Conservation (phyloP, 2,797 vertebrate genomes). For the Rhinophrynus dorsalis region DNA sequence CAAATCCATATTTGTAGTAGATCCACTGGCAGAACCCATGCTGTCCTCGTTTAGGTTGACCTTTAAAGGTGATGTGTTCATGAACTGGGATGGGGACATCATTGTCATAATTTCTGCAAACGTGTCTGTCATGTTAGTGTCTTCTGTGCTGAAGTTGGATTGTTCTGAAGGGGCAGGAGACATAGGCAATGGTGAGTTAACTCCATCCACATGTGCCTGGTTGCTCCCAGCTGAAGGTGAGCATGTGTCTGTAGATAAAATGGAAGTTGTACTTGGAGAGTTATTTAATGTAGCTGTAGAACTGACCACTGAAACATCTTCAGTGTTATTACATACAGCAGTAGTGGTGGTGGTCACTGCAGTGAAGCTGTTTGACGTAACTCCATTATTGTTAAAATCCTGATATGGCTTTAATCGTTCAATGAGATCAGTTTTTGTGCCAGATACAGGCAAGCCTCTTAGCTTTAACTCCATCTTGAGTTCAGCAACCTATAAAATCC, state of each 20-base stretch:
- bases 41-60: slow-evolving; percentile 62
- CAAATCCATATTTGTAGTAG: slow-evolving; percentile 61
- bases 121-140: slow-evolving; percentile 68
- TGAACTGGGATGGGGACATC: slow-evolving; percentile 69
- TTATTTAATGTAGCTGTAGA: slow-evolving; percentile 60
- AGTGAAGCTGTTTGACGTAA: slow-evolving; percentile 52
- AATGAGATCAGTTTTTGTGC: slow-evolving; percentile 92
- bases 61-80: slow-evolving; percentile 65
- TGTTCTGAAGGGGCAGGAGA: slow-evolving; percentile 85
- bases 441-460: slow-evolving; percentile 90
- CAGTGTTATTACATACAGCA: slow-evolving; percentile 53
- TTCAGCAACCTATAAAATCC: slow-evolving; percentile 82
- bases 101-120: slow-evolving; percentile 71
- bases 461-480: slow-evolving; percentile 93
- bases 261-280: slow-evolving; percentile 50
- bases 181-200: slow-evolving; percentile 75
- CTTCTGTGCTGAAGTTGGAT: slow-evolving; percentile 78
- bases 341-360: slow-evolving; percentile 56
- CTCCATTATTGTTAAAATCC: slow-evolving; percentile 67
- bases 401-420: slow-evolving; percentile 87
- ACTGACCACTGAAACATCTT: slow-evolving; percentile 63
- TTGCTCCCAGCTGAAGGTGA: slow-evolving; percentile 50
- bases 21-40: slow-evolving; percentile 57
- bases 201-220: slow-evolving; percentile 57
- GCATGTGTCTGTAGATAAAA: slow-evolving; percentile 60